Conservation (phyloP, 2,113 vertebrate genomes). For the Dunckerocampus dactyliophorus region DNA sequence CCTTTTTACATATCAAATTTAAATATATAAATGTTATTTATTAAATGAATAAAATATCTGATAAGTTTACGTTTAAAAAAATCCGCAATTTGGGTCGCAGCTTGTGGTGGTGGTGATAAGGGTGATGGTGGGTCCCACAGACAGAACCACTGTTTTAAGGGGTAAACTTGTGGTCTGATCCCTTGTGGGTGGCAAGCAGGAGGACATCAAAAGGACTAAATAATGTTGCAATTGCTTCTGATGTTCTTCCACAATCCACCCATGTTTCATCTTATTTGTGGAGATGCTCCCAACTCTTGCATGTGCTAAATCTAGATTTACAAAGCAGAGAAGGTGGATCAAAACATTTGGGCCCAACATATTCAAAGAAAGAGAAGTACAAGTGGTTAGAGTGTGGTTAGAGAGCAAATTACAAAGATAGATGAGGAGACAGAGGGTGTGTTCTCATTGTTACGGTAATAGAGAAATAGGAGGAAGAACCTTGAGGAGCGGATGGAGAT, state of each 20-base stretch:
- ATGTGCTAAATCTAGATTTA: neutral
- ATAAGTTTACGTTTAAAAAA: too few species aligned
- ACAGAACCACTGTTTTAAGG: neutral
- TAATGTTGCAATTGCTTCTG: conserved; percentile 10
- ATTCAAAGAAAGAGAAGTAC: neutral
- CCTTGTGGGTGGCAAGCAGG: conserved; percentile 7
- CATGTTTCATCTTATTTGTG: neutral
- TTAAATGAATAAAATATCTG: too few species aligned
- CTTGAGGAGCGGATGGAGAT: conserved; percentile 8
- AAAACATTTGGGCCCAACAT: neutral
- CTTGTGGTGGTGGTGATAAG: too few species aligned
- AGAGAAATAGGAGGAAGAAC: conserved; percentile 12
- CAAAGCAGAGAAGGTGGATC: neutral
- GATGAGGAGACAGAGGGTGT: neutral
- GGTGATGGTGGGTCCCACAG: too few species aligned
- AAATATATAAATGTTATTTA: too few species aligned
- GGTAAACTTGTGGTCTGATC: conserved; percentile 22
- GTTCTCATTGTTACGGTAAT: neutral
- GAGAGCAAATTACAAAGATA: neutral
- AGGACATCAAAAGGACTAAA: conserved; percentile 1
- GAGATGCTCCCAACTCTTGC: conserved; percentile 2
- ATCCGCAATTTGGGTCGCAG: too few species aligned
- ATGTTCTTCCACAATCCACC: neutral
- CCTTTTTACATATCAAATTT: too few species aligned
- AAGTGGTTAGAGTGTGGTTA: too few species aligned